These are phyloP conservation scores for Coilia nasus DNA, from an alignment of 2,797 vertebrate genomes.

Conservation along the genomic window DNA sequence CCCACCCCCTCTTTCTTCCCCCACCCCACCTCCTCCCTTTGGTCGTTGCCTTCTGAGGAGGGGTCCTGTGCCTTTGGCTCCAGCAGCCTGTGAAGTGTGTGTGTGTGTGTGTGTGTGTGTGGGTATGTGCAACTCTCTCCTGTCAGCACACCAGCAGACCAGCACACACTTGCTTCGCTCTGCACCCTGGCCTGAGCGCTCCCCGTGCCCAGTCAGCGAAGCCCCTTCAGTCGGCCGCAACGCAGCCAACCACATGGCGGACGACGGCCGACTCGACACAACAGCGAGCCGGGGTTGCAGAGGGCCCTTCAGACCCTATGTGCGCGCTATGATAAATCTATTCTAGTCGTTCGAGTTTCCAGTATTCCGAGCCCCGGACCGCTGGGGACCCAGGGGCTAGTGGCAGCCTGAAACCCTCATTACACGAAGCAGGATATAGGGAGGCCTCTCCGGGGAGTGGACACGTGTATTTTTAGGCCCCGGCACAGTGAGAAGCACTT, in stretches of 20 bases:
- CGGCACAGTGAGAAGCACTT: constrained; percentile 67
- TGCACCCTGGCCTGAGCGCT: constrained; percentile 48
- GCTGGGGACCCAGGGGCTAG: constrained; percentile 63
- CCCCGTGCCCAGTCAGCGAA: constrained; percentile 59
- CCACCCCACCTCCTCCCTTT: constrained; percentile 45
- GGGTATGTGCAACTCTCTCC: constrained; percentile 50
- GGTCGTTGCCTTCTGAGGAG: constrained; percentile 39
- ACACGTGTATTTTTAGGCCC: constrained; percentile 79
- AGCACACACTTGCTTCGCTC: too few species aligned
- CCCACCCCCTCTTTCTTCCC: constrained; percentile 42
- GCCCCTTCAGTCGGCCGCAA: constrained; percentile 54
- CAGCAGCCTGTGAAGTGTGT: constrained; percentile 25
- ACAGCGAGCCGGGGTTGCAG: constrained; percentile 50
- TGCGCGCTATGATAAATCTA: constrained; percentile 80
- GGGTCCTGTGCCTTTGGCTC: constrained; percentile 57
- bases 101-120: neutral
- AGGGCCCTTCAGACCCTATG: constrained; percentile 66
- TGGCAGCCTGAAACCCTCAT: constrained; percentile 76
- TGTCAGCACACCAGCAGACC: neutral
- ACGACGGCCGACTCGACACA: constrained; percentile 60
- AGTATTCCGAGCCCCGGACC: constrained; percentile 67
- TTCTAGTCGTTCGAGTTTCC: constrained; percentile 59
- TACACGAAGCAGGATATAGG: constrained; percentile 75
- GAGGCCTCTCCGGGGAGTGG: constrained; percentile 70
- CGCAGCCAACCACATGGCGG: constrained; percentile 42